Evolutionary conservation across 2,888 invertebrate species (phyloP).

Genomic region (Elegia similella): DNA sequence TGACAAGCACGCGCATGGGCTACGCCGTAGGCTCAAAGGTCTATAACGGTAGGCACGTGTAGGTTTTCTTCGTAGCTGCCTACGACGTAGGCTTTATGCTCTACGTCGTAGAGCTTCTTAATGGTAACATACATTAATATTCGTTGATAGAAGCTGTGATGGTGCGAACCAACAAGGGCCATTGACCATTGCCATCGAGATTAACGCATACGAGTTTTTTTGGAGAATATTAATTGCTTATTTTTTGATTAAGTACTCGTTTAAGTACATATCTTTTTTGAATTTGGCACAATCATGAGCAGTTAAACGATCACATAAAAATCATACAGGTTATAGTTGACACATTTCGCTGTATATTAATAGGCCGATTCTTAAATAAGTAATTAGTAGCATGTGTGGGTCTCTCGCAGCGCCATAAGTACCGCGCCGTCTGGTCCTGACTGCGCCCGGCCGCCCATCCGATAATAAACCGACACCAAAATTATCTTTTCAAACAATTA

Average conservation of each 20-base stretch:
- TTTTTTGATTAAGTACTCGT: too few relatives aligned
- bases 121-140: too few relatives aligned
- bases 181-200: too few relatives aligned
- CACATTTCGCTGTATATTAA: conserved; percentile 19
- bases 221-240: too few relatives aligned
- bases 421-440: conserved; percentile 55
- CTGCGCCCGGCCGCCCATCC: conserved; percentile 47
- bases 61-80: too few relatives aligned
- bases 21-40: not conserved
- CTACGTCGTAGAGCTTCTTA: too few relatives aligned
- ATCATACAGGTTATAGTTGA: not conserved
- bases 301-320: not conserved
- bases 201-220: too few relatives aligned
- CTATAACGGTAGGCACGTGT: not conserved
- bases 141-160: too few relatives aligned
- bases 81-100: not conserved
- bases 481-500: conserved; percentile 77
- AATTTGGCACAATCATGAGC: not conserved
- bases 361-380: conserved; percentile 46
- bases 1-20: not conserved
- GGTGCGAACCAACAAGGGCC: too few relatives aligned
- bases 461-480: conserved; percentile 67
- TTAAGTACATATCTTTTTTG: too few relatives aligned
- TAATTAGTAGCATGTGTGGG: conserved; percentile 71
- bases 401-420: conserved; percentile 51